These are phyloP conservation scores for Paraplagusia blochii DNA, from an alignment of 2,113 vertebrate genomes.

Conservation along the genomic window DNA sequence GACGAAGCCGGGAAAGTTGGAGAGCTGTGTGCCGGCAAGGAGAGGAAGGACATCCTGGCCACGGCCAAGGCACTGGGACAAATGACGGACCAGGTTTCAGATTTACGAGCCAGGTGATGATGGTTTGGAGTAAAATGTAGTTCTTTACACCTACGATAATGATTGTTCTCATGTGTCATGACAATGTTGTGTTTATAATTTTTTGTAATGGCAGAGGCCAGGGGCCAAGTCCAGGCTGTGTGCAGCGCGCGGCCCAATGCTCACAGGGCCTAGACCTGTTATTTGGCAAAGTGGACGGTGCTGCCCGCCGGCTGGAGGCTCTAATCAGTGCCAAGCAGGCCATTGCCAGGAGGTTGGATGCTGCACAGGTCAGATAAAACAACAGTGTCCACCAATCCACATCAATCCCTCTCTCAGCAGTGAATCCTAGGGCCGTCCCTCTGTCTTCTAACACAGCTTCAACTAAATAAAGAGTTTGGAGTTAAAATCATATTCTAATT, in stretches of 20 bases:
- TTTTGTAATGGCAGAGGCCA: slow-evolving; percentile 78
- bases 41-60: slow-evolving; percentile 91
- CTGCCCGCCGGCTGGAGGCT: slow-evolving; percentile 90
- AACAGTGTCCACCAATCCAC: slow-evolving; percentile 25
- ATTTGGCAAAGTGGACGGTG: slow-evolving; percentile 91
- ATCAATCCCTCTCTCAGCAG: slow-evolving; percentile 2
- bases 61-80: slow-evolving; percentile 89
- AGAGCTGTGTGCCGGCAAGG: slow-evolving; percentile 93
- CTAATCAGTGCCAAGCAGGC: slow-evolving; percentile 95
- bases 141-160: not conserved
- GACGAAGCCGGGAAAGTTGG: slow-evolving; percentile 97
- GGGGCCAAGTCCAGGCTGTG: slow-evolving; percentile 83
- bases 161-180: not conserved
- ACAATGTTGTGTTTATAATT: slow-evolving; percentile 16
- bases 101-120: slow-evolving; percentile 85
- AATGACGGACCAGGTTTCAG: slow-evolving; percentile 92
- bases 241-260: slow-evolving; percentile 94
- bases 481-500: no score
- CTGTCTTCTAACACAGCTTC: no score
- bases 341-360: slow-evolving; percentile 92
- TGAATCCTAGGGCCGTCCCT: not conserved
- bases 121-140: not conserved
- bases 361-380: slow-evolving; percentile 85
- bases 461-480: no score
- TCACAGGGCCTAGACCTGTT: slow-evolving; percentile 91